A percentile compares a stretch with the other conserved stretches of the same genome.
Evolutionary conservation across 2,888 invertebrate genomes (phyloP).

Genomic region (Eurytoma adleriae): DNA sequence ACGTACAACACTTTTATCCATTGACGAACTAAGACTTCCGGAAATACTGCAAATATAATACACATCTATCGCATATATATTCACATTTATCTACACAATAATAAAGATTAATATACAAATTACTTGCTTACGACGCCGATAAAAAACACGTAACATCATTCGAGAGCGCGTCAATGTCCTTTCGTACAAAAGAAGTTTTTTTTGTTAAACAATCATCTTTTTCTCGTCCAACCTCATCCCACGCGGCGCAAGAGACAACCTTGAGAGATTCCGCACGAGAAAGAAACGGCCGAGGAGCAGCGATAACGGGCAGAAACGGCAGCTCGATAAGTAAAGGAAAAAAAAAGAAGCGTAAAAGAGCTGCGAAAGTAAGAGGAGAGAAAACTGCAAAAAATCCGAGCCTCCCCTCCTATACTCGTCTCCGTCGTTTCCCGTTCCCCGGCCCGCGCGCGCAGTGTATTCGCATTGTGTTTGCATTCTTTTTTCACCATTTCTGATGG

Average conservation of each 20-base stretch:
- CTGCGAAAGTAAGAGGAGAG: background rate
- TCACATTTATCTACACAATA: slow-evolving; percentile 23
- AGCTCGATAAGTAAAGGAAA: background rate
- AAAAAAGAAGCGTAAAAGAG: background rate
- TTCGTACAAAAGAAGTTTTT: background rate
- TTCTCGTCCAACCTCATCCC: background rate
- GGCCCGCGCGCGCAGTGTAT: background rate
- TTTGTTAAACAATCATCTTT: background rate
- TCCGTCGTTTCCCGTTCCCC: background rate
- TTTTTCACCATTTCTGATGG: no score
- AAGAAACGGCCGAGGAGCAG: background rate
- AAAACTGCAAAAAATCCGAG: background rate
- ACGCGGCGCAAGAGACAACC: background rate
- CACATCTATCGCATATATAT: slow-evolving; percentile 18
- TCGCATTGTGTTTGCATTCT: no score
- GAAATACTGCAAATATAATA: slow-evolving; percentile 20
- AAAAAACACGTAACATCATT: slow-evolving; percentile 18
- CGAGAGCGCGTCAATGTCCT: slow-evolving; percentile 1
- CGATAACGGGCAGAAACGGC: background rate
- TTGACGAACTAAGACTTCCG: background rate
- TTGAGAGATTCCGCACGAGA: background rate
- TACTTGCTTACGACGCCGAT: slow-evolving; percentile 11
- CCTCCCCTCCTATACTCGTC: no score
- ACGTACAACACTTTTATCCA: background rate
- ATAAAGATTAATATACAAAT: slow-evolving; percentile 33